phyloP scores from a whole-genome alignment of 92 coral and sea anemone genomes.

The Scolanthus callimorphus region DNA sequence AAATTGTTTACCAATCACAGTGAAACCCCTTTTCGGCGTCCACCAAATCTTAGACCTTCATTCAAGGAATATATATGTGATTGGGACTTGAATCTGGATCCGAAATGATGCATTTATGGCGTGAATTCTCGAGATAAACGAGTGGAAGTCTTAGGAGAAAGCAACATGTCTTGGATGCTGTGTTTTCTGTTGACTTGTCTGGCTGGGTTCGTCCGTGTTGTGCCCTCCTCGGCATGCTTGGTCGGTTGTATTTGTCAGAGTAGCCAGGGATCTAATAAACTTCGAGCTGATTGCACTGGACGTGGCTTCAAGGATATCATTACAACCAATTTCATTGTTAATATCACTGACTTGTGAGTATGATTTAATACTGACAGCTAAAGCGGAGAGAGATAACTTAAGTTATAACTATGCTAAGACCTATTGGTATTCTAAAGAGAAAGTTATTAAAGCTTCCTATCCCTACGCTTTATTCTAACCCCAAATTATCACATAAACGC shows the following conservation, averaged over 20 bases:
- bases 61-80: background rate
- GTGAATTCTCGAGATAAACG: background rate
- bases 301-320: constrained; percentile 27
- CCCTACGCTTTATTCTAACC: no score
- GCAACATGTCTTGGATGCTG: constrained; percentile 21
- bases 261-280: background rate
- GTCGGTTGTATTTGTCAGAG: constrained; percentile 4
- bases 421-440: no score
- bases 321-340: constrained; percentile 5
- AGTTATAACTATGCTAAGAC: no score
- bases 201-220: background rate
- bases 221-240: constrained; percentile 15
- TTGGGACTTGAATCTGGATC: background rate
- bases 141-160: background rate
- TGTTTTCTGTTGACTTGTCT: background rate
- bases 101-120: constrained; percentile 2
- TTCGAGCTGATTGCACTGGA: constrained; percentile 7
- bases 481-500: no score
- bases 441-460: no score
- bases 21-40: constrained; percentile 14
- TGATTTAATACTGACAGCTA: no score
- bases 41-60: constrained; percentile 1
- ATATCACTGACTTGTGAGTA: constrained; percentile 24
- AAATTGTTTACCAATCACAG: constrained; percentile 36
- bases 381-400: no score